A percentile compares a stretch with the other conserved stretches of the same genome.
These are phyloP conservation scores for Drosophila seguyi DNA, from an alignment of 1,140 invertebrate species.

Conservation along the genomic window DNA sequence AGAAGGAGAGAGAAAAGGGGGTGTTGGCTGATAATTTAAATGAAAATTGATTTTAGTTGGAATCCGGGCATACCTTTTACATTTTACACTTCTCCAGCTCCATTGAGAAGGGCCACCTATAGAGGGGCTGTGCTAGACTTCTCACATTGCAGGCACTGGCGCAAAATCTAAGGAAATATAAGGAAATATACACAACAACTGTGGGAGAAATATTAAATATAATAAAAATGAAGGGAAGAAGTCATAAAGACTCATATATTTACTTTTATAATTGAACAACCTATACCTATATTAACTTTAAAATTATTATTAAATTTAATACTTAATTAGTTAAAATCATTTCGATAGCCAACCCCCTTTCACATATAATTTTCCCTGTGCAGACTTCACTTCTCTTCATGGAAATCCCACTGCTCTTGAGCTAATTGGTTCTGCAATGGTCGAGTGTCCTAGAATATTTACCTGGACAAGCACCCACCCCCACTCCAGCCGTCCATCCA, in stretches of 20 bases:
- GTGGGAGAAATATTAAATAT: no score
- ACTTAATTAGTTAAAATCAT: background rate
- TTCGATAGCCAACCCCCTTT: background rate
- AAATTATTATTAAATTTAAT: background rate
- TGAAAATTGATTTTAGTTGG: slow-evolving; percentile 25
- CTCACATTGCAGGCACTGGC: background rate
- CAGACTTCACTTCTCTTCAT: background rate
- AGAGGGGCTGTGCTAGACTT: slow-evolving; percentile 47
- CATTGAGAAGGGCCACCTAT: background rate
- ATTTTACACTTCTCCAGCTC: background rate
- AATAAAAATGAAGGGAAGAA: no score
- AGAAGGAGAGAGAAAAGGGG: background rate
- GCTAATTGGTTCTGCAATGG: slow-evolving; percentile 71
- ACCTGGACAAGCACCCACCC: slow-evolving; percentile 17
- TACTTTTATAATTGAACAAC: no score
- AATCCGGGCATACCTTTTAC: slow-evolving; percentile 5
- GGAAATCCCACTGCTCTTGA: slow-evolving; percentile 29
- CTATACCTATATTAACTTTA: background rate
- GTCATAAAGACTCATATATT: no score
- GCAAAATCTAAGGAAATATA: background rate
- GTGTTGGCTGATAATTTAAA: slow-evolving; percentile 26
- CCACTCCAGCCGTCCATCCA: slow-evolving; percentile 6
- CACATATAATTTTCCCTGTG: background rate
- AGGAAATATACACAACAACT: background rate
- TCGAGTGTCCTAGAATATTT: slow-evolving; percentile 48